phyloP scores from a whole-genome alignment of 1,140 invertebrate species.

The Probaryconus sp. region DNA sequence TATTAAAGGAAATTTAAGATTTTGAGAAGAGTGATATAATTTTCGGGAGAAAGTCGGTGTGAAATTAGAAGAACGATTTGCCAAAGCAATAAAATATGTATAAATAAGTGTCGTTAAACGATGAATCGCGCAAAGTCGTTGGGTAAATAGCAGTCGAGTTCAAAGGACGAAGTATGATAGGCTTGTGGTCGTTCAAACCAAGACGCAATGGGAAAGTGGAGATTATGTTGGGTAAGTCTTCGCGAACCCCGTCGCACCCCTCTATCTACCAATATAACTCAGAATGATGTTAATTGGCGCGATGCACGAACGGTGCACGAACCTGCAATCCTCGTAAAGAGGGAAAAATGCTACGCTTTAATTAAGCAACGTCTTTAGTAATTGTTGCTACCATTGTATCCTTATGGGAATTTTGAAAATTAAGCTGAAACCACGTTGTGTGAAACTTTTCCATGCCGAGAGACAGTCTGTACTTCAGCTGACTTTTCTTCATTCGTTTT shows the following conservation, averaged over 20 bases:
- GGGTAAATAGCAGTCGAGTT: conserved; percentile 37
- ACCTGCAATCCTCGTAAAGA: conserved; percentile 49
- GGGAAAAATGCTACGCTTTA: conserved; percentile 55
- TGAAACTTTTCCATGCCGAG: too few species aligned
- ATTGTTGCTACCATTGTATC: conserved; percentile 45
- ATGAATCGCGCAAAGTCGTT: conserved; percentile 20
- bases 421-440: conserved; percentile 18
- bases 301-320: conserved; percentile 19
- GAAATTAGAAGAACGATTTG: too few species aligned
- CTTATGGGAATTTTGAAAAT: conserved; percentile 52
- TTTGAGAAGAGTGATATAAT: too few species aligned
- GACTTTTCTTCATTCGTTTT: too few species aligned
- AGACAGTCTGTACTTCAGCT: too few species aligned
- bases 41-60: too few species aligned
- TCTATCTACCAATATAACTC: neutral
- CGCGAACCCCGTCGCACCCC: neutral
- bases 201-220: conserved; percentile 78
- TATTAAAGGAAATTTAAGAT: too few species aligned
- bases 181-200: conserved; percentile 78
- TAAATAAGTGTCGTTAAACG: neutral
- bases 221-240: conserved; percentile 78
- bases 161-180: conserved; percentile 74
- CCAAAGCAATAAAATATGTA: too few species aligned
- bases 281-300: conserved; percentile 55
- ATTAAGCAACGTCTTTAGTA: conserved; percentile 48